Evolutionary conservation across 2,888 invertebrate genomes (phyloP), one percentile per base, ranked within the genome.

Genomic region (Andrena chrysosceles): DNA sequence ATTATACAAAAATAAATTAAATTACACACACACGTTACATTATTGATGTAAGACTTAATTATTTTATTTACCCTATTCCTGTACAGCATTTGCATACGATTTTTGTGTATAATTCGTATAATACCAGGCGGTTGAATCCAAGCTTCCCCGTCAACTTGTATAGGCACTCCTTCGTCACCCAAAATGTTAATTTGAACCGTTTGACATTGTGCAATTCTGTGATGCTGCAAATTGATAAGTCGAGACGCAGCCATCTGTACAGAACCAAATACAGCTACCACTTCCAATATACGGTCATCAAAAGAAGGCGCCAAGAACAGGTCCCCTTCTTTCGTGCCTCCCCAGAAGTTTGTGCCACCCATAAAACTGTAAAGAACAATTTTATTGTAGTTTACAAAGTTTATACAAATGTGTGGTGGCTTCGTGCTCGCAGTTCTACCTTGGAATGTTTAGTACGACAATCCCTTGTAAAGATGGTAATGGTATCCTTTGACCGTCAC

Each of bases 291-390:
- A 77, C 98, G 96, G 94, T 99, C 99, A 94, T 99, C 99, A 92
- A 99, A 99, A 16, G 98, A 98, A 2, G 99, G 99, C 0, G 98
- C 97, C 20, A 98, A 95, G 92, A 99, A 99, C 69, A 98, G 95
- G 91, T 98, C 98, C 89, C 98, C 98, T 89, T 97, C 98, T 92
- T 98, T 97, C 2, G 97, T 97, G 5, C 98, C 98, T 69, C 99
- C 99, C 99, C 99, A 99, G 94, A 99, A 99, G 94, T 99, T 99
- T 42, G 99, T 98, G 63, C 99, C 99, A 5, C 99, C 99, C 97
- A 99, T 99, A 94, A 99, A 99, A 91, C 99, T 99, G 83, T 92
- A 95, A 91, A 91, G 84, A 84, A 63, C 83, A n/a, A 68, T 81
- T 76, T 23, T n/a, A n/a, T 59, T 13, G 49, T 59, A 52, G 52